Percentiles rank a stretch among this genome's conserved stretches.
phyloP scores from a whole-genome alignment of 1,140 invertebrate species.

The Diorhabda sublineata region DNA sequence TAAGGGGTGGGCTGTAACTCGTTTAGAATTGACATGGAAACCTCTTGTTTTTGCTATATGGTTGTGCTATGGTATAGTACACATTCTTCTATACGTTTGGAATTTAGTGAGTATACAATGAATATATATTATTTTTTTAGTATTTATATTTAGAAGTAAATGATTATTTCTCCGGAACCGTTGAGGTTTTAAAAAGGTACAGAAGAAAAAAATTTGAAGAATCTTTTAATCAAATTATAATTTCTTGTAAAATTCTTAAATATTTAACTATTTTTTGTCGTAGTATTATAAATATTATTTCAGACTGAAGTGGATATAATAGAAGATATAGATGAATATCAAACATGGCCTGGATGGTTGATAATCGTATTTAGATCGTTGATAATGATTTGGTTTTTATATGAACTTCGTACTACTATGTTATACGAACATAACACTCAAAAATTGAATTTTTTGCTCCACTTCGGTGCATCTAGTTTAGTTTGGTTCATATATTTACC shows the following conservation, averaged over 20 bases:
- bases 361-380: constrained; percentile 80
- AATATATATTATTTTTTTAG: too few species aligned
- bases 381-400: constrained; percentile 94
- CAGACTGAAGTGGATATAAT: constrained; percentile 94
- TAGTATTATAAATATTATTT: constrained; percentile 35
- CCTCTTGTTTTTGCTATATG: constrained; percentile 85
- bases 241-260: too few species aligned
- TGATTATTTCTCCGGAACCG: too few species aligned
- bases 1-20: constrained; percentile 95
- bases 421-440: constrained; percentile 85
- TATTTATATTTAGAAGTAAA: too few species aligned
- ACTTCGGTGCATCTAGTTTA: constrained; percentile 93
- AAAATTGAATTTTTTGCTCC: constrained; percentile 88
- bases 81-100: constrained; percentile 91
- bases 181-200: too few species aligned
- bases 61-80: constrained; percentile 85
- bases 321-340: constrained; percentile 94
- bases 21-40: constrained; percentile 81
- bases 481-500: constrained; percentile 98
- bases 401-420: constrained; percentile 89
- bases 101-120: constrained; percentile 72
- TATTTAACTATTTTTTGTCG: neutral
- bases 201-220: too few species aligned
- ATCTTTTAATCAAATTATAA: too few species aligned
- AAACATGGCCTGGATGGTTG: constrained; percentile 94